phyloP scores from a whole-genome alignment of 1,140 invertebrate genomes.

The Hydropsyche tenuis region DNA sequence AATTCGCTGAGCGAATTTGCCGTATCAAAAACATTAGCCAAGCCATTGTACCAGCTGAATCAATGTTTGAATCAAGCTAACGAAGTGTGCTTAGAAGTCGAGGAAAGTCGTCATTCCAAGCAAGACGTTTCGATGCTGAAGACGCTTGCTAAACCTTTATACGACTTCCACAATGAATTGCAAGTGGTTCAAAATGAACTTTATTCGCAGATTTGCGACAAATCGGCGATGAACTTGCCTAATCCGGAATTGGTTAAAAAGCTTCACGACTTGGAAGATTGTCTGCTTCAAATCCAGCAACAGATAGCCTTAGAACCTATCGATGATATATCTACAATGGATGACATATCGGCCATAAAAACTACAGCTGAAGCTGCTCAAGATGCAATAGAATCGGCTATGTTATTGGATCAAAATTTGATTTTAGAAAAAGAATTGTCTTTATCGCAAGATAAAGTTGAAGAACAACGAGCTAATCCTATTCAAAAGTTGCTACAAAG shows the following conservation, averaged over 20 bases:
- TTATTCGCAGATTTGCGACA: conserved; percentile 56
- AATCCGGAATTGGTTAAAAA: conserved; percentile 59
- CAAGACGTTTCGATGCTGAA: conserved; percentile 57
- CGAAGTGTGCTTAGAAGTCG: conserved; percentile 55
- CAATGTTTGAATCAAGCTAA: conserved; percentile 55
- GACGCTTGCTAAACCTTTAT: conserved; percentile 61
- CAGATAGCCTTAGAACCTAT: conserved; percentile 55
- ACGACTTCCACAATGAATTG: conserved; percentile 60
- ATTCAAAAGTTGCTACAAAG: conserved; percentile 54
- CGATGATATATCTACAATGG: conserved; percentile 63
- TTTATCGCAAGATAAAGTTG: conserved; percentile 48
- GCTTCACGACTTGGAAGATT: conserved; percentile 63
- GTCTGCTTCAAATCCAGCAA: conserved; percentile 63
- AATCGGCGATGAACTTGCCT: conserved; percentile 51
- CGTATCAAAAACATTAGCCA: conserved; percentile 53
- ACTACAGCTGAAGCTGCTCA: conserved; percentile 58
- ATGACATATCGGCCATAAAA: conserved; percentile 66
- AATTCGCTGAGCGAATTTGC: conserved; percentile 57
- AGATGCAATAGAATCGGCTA: conserved; percentile 30
- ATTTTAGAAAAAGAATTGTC: conserved; percentile 48
- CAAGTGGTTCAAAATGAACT: conserved; percentile 61
- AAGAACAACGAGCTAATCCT: conserved; percentile 46
- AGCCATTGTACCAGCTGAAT: conserved; percentile 56
- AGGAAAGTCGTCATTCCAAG: conserved; percentile 52
- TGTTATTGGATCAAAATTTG: conserved; percentile 27